Base-by-base conservation (phyloP, 2,888 invertebrate genomes). In the Oxycera nigricornis region DNA sequence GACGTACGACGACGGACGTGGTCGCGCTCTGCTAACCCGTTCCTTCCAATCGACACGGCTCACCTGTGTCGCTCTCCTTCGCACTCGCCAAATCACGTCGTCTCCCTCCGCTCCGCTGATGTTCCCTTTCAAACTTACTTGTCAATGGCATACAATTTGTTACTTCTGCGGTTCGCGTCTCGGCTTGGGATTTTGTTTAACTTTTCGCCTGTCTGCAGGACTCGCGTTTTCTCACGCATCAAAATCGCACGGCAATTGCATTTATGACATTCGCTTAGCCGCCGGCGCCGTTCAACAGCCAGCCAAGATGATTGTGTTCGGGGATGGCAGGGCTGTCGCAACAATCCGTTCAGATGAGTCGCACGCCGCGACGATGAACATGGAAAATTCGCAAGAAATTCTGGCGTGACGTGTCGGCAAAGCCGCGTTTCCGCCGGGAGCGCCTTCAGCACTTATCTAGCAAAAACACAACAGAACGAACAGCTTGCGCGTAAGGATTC, bases 261-360 rank as follows among this genome's bases (percentile, higher is more conserved):
- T 68, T 68, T 68, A 46, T 68, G 67, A 50, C 67, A 68, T 68
- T 68, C 50, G 67, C 50, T n/a, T 50, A 50, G 28, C 22, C 26
- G n/a, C n/a, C n/a, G n/a, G n/a, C n/a, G n/a, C n/a, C n/a, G n/a
- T n/a, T n/a, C n/a, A n/a, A n/a, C n/a, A n/a, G n/a, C n/a, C n/a
- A n/a, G n/a, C n/a, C n/a, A n/a, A n/a, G n/a, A n/a, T n/a, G n/a
- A n/a, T n/a, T n/a, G n/a, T n/a, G n/a, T n/a, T n/a, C n/a, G n/a
- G n/a, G n/a, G n/a, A n/a, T n/a, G n/a, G n/a, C n/a, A n/a, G n/a
- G n/a, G n/a, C n/a, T n/a, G n/a, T n/a, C n/a, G 24, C 20, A 3
- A 22, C n/a, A 52, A 52, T 22, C 20, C 20, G 17, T 17, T 31
- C 2, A 1, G 31, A 61, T 26, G 61, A 14, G 61, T 61, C 31